Evolutionary conservation across 2,888 invertebrate genomes (phyloP).

Genomic region (Tachystola acroxantha): DNA sequence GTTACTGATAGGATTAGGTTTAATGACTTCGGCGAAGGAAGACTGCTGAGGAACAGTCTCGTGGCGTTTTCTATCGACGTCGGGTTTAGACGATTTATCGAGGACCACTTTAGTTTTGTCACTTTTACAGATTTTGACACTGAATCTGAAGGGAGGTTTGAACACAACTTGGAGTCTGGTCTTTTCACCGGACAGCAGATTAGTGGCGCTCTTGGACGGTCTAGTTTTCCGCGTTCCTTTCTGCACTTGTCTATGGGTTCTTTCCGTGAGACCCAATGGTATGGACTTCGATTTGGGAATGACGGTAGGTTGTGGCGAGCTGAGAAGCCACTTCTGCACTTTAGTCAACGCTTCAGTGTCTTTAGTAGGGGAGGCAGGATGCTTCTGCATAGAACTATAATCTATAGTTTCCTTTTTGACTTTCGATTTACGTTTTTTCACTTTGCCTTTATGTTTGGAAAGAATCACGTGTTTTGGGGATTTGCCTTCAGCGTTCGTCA

Average conservation of each 20-base stretch:
- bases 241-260: slow-evolving; percentile 59
- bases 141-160: slow-evolving; percentile 92
- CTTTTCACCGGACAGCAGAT: slow-evolving; percentile 81
- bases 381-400: slow-evolving; percentile 83
- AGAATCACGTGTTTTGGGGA: slow-evolving; percentile 73
- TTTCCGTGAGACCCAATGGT: slow-evolving; percentile 83
- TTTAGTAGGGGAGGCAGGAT: slow-evolving; percentile 73
- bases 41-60: slow-evolving; percentile 38
- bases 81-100: slow-evolving; percentile 75
- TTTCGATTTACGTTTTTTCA: slow-evolving; percentile 75
- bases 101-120: slow-evolving; percentile 82
- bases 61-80: slow-evolving; percentile 57
- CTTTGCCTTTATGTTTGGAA: slow-evolving; percentile 67
- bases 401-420: slow-evolving; percentile 87
- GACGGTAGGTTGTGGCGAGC: slow-evolving; percentile 80
- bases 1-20: slow-evolving; percentile 38
- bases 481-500: slow-evolving; percentile 75
- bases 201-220: slow-evolving; percentile 84
- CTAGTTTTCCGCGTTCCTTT: slow-evolving; percentile 75
- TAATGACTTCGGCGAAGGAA: slow-evolving; percentile 22
- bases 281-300: slow-evolving; percentile 92
- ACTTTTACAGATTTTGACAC: slow-evolving; percentile 86
- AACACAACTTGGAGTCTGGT: slow-evolving; percentile 90
- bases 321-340: slow-evolving; percentile 91
- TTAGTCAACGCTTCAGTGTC: slow-evolving; percentile 82